phyloP scores from a whole-genome alignment of 2,113 vertebrate genomes.

The Rattus norvegicus region GRCr8 NC_086024.1:30666501-30667000 shows the following conservation, averaged over 20 bases:
- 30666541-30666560: not conserved
- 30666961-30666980: not conserved
- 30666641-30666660: not conserved
- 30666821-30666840: constrained; percentile 25
- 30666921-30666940: not conserved
- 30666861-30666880: not conserved
- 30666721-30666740: not conserved
- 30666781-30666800: constrained; percentile 13
- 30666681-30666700: not conserved
- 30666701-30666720: not conserved
- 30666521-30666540: not conserved
- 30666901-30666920: not conserved
- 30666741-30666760: not conserved
- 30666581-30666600: not conserved
- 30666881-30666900: not conserved
- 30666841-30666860: not conserved
- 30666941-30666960: not conserved
- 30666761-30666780: not conserved
- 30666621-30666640: not conserved
- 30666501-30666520: not conserved
- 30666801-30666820: constrained; percentile 11
- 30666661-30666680: not conserved
- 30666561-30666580: not conserved
- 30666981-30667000: not conserved
- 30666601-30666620: not conserved